Conservation (phyloP, 2,888 invertebrate genomes). For the Dasypogon diadema region DNA sequence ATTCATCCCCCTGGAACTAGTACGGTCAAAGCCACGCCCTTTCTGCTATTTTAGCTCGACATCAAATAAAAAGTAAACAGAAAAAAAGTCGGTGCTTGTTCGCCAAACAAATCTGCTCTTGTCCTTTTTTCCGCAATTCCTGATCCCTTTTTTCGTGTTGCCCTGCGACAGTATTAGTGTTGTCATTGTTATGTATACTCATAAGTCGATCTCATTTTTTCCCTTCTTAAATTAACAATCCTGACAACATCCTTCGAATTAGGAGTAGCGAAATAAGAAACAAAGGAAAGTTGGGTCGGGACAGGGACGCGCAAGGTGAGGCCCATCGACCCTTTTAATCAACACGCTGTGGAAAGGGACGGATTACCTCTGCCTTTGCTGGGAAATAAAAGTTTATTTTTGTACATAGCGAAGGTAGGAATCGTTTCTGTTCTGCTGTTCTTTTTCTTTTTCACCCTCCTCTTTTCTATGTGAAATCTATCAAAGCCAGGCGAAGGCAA, state of each 20-base stretch:
- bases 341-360: conserved; percentile 37
- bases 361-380: conserved; percentile 33
- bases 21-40: conserved; percentile 64
- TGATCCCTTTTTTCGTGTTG: conserved; percentile 47
- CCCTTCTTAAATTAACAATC: conserved; percentile 59
- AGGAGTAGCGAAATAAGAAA: conserved; percentile 54
- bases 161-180: conserved; percentile 16
- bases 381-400: conserved; percentile 22
- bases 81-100: conserved; percentile 36
- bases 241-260: conserved; percentile 59
- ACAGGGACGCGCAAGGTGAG: conserved; percentile 30
- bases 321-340: conserved; percentile 18
- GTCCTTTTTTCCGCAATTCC: conserved; percentile 50
- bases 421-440: neutral
- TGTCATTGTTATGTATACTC: conserved; percentile 18
- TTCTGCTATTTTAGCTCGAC: conserved; percentile 39
- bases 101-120: conserved; percentile 49
- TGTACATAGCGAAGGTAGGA: conserved; percentile 30
- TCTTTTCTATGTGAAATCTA: conserved; percentile 20
- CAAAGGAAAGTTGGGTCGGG: neutral
- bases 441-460: neutral
- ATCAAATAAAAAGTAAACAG: conserved; percentile 19
- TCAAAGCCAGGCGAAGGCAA: neutral
- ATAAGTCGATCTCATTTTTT: conserved; percentile 17
- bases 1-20: conserved; percentile 2